Base-by-base conservation (phyloP, 2,113 vertebrate species). In the Nothobranchius furzeri region DNA sequence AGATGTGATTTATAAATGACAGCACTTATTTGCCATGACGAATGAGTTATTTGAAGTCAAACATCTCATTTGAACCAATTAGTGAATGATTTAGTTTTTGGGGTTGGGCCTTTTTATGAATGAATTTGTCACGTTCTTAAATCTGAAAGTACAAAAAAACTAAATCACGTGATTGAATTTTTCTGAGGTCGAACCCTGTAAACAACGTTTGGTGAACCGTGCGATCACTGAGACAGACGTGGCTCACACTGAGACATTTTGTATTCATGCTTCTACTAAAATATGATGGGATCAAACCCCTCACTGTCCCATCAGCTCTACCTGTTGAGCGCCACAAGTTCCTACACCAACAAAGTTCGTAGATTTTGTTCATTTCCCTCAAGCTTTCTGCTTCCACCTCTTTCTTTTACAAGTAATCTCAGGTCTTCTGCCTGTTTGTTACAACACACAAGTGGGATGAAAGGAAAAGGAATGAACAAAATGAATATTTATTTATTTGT, bases 401-500 rank as follows among this genome's bases (percentile, higher is more conserved):
- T 4, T 30, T 30, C 30, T 30, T 30, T 30, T 30, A 30, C 30
- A 24, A 30, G 76, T 76, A 77, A 12, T 51, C 59, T 64, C 76
- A 76, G 81, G 81, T 85, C 66, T 69, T 30, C 75, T 78, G 65
- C 65, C 62, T 81, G 77, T 59, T 53, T 77, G 73, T 79, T 73
- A 71, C 61, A 70, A 85, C 78, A 72, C 60, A 65, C 48, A 68
- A 87, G 81, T 80, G 76, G 82, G 90, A 91, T 90, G 84, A 91
- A 93, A 92, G 61, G 79, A 80, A 54, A 55, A 20, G 48, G 24
- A 46, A 76, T 64, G 73, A 89, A 85, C 81, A 88, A 80, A 88
- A 85, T 43, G 79, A 64, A 65, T 77, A 56, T 72, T 86, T 87
- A 2, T 89, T 90, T 91, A 81, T 90, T 86, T 90, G 84, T 92